These are phyloP conservation scores for Drosophila quadrilineata DNA, from an alignment of 1,140 invertebrate genomes.

Conservation along the genomic window DNA sequence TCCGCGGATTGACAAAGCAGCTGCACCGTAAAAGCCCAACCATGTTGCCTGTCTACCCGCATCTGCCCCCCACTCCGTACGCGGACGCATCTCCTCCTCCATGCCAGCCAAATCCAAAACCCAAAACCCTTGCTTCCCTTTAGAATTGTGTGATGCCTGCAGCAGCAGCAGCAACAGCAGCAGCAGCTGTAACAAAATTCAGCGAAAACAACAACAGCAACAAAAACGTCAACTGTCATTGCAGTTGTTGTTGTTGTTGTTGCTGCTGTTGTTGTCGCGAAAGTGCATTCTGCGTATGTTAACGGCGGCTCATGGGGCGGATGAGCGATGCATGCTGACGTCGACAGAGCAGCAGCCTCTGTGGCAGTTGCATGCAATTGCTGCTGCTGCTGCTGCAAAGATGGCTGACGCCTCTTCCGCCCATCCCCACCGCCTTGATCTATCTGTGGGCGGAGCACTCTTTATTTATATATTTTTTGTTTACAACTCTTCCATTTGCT, in stretches of 20 bases:
- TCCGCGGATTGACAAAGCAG: slow-evolving; percentile 74
- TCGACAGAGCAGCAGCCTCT: slow-evolving; percentile 26
- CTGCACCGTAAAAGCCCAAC: slow-evolving; percentile 63
- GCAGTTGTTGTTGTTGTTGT: slow-evolving; percentile 30
- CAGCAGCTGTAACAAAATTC: slow-evolving; percentile 55
- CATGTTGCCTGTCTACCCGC: slow-evolving; percentile 59
- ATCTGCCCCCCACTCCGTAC: not conserved
- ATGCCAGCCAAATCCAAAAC: not conserved
- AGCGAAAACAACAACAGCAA: slow-evolving; percentile 8
- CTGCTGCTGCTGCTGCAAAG: slow-evolving; percentile 49
- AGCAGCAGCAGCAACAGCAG: slow-evolving; percentile 52
- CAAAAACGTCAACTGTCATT: slow-evolving; percentile 46
- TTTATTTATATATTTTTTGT: slow-evolving; percentile 72
- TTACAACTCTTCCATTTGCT: no score
- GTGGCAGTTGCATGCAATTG: slow-evolving; percentile 61
- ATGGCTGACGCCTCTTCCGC: slow-evolving; percentile 33
- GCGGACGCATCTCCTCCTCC: not conserved
- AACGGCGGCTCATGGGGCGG: slow-evolving; percentile 42
- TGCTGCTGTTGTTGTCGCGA: slow-evolving; percentile 50
- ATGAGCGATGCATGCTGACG: slow-evolving; percentile 60
- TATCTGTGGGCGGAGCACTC: slow-evolving; percentile 73
- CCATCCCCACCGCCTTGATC: not conserved
- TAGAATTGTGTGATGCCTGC: slow-evolving; percentile 22
- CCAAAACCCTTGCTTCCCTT: not conserved
- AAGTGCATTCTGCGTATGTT: slow-evolving; percentile 61